A percentile compares a stretch with the other conserved stretches of the same genome.
phyloP scores from a whole-genome alignment of 2,797 vertebrate genomes.

The Avahi laniger region DNA sequence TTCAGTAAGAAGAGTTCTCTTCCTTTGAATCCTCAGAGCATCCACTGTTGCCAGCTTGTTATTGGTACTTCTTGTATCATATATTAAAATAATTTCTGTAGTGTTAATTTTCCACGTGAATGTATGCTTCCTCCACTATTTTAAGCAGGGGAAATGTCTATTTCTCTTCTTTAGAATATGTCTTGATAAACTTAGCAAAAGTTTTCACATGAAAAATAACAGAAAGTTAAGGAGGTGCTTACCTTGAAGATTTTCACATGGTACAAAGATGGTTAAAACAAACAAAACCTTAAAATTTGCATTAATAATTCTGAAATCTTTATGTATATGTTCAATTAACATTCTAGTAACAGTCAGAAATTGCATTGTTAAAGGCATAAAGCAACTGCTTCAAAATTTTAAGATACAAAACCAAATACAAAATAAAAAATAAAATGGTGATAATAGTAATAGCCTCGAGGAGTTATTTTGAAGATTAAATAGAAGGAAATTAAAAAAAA shows the following conservation, averaged over 20 bases:
- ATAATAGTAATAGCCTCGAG: no score
- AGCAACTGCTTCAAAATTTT: conserved; percentile 21
- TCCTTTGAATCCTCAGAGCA: not conserved
- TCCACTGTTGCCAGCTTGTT: not conserved
- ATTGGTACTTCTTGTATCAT: not conserved
- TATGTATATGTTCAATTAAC: not conserved
- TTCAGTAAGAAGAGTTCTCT: not conserved
- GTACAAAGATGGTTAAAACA: conserved; percentile 11
- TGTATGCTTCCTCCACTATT: not conserved
- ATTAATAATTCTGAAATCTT: conserved; percentile 16
- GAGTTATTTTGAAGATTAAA: no score
- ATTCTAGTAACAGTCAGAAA: conserved; percentile 20
- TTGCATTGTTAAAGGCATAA: not conserved
- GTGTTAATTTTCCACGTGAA: not conserved
- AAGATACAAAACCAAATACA: not conserved
- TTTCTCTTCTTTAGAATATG: not conserved
- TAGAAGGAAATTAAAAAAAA: no score
- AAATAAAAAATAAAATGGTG: no score
- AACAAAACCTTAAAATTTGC: conserved; percentile 10
- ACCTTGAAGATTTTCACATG: not conserved
- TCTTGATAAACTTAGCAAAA: not conserved
- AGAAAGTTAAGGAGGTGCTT: not conserved
- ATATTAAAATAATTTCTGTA: not conserved
- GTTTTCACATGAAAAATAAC: not conserved
- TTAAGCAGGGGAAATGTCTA: not conserved